phyloP scores from a whole-genome alignment of 2,797 vertebrate species.

The Alfaro cultratus region DNA sequence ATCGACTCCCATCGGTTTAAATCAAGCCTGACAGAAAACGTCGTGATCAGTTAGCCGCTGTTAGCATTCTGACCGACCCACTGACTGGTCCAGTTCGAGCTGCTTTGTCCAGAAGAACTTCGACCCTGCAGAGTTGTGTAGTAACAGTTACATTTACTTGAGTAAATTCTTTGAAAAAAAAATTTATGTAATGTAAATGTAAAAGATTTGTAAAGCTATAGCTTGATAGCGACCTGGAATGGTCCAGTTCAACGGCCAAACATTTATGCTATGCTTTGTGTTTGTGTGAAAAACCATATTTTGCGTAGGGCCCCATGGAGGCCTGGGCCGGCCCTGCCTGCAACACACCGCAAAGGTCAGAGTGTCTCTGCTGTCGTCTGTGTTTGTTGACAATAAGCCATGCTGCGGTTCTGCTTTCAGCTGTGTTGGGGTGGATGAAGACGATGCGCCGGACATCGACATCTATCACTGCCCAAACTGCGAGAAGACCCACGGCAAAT shows the following conservation, averaged over 20 bases:
- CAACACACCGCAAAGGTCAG: neutral
- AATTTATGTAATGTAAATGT: too few species aligned
- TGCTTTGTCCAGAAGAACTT: too few species aligned
- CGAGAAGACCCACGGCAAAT: slow-evolving; percentile 95
- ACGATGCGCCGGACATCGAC: slow-evolving; percentile 96
- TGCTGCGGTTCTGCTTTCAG: slow-evolving; percentile 76
- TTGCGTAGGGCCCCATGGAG: too few species aligned
- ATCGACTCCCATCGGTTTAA: neutral
- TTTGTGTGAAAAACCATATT: too few species aligned
- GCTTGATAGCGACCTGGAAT: too few species aligned
- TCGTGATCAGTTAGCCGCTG: neutral
- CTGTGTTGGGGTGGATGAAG: slow-evolving; percentile 96
- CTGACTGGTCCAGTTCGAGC: neutral
- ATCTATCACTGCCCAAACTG: slow-evolving; percentile 99
- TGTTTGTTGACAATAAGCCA: neutral
- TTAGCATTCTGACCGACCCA: neutral
- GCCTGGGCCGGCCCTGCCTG: neutral
- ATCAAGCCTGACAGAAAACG: too few species aligned
- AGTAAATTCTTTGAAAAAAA: too few species aligned
- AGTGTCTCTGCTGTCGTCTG: neutral
- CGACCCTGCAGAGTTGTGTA: too few species aligned
- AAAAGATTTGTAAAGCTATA: too few species aligned
- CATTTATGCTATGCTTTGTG: too few species aligned
- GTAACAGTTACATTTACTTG: too few species aligned
- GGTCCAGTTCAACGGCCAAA: too few species aligned